Evolutionary conservation across 2,797 vertebrate genomes (phyloP).

Genomic region (Pipistrellus pygmaeus): DNA sequence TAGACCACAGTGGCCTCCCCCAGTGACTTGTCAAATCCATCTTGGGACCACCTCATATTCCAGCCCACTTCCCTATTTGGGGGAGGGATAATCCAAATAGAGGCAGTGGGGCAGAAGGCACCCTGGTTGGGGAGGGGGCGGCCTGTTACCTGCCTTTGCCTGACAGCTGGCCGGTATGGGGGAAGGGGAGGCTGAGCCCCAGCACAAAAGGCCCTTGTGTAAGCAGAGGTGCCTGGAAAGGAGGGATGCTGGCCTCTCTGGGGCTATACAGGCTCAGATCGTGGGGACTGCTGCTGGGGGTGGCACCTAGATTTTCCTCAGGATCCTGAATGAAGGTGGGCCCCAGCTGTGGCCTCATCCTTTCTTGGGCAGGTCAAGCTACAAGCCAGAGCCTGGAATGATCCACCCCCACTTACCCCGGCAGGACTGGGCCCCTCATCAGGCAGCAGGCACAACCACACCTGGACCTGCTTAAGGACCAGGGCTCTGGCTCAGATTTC

Average conservation of each 20-base stretch:
- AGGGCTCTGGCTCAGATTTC: constrained; percentile 20
- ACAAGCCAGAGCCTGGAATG: not conserved
- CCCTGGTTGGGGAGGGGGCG: not conserved
- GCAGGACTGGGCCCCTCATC: not conserved
- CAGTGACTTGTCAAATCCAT: not conserved
- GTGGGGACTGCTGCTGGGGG: not conserved
- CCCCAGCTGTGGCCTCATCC: not conserved
- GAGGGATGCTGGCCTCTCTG: not conserved
- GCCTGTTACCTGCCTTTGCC: constrained; percentile 54
- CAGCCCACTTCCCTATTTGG: not conserved
- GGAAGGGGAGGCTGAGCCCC: constrained; percentile 33
- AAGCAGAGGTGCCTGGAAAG: constrained; percentile 29
- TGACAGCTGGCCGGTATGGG: not conserved
- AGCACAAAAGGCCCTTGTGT: constrained; percentile 80
- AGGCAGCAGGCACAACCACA: not conserved
- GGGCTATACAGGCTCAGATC: not conserved
- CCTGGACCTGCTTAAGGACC: not conserved
- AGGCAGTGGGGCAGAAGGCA: not conserved
- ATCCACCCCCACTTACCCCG: not conserved
- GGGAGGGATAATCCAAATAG: not conserved
- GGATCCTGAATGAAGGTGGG: not conserved
- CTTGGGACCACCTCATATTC: not conserved
- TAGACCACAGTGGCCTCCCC: not conserved
- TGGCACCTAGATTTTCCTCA: not conserved
- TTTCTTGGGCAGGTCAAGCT: not conserved